Evolutionary conservation across 2,888 invertebrate genomes (phyloP).

Genomic region (Odiellus spinosus): DNA sequence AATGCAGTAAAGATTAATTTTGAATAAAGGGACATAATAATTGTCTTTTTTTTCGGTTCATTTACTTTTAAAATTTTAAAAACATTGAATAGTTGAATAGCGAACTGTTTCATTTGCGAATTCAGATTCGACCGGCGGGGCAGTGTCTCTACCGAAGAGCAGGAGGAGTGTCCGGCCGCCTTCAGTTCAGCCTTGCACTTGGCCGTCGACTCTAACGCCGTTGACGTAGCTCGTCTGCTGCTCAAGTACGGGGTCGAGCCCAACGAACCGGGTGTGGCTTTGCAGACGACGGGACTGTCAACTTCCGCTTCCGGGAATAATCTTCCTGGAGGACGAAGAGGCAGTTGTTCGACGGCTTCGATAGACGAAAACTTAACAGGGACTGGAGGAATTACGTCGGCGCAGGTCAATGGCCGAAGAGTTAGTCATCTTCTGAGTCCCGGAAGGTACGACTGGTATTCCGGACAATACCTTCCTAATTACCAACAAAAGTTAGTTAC

Average conservation of each 20-base stretch:
- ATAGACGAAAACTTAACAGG: slow-evolving; percentile 10
- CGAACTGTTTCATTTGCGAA: too few relatives aligned
- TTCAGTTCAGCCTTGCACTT: slow-evolving; percentile 40
- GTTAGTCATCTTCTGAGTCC: slow-evolving; percentile 14
- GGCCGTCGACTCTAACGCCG: slow-evolving; percentile 40
- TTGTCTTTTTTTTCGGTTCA: too few relatives aligned
- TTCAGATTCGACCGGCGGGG: slow-evolving; percentile 24
- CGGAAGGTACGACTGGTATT: slow-evolving; percentile 1
- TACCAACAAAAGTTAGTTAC: too few relatives aligned
- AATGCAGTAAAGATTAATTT: too few relatives aligned
- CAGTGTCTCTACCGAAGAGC: slow-evolving; percentile 22
- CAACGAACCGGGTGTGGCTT: slow-evolving; percentile 35
- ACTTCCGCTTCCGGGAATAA: slow-evolving; percentile 14
- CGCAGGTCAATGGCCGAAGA: slow-evolving; percentile 24
- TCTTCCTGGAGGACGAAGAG: slow-evolving; percentile 18
- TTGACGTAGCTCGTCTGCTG: slow-evolving; percentile 38
- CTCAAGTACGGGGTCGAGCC: slow-evolving; percentile 41
- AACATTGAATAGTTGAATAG: too few relatives aligned
- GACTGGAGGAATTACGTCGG: slow-evolving; percentile 14
- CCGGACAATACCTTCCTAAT: too few relatives aligned
- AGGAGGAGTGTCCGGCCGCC: slow-evolving; percentile 30
- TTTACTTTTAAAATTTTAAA: too few relatives aligned
- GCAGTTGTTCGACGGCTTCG: slow-evolving; percentile 25
- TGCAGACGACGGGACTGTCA: slow-evolving; percentile 17
- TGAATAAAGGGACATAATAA: too few relatives aligned